Evolutionary conservation across 2,113 vertebrate genomes (phyloP), one percentile per base, ranked within the genome.

Genomic region (Etia nguti): DNA sequence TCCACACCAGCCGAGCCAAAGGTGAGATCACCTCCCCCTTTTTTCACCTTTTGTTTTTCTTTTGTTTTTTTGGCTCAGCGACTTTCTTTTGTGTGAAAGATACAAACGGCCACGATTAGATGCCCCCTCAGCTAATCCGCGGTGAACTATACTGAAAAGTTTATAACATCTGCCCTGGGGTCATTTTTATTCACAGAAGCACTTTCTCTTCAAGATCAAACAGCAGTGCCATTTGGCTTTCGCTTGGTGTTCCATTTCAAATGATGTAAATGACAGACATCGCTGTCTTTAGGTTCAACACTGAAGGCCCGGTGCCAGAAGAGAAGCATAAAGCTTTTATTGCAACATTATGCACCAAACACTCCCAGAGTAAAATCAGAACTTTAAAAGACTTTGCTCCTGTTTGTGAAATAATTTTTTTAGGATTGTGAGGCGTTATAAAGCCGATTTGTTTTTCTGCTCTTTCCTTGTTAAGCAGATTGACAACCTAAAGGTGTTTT

Each of bases 1-100:
- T 99, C 96, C 98, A 99, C 94, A 99, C 98, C 93, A 99, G 98
- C 96, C 96, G 98, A 97, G 98, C 98, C 88, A 99, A 99, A 98
- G 99, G 99, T 99, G 97, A 98, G 97, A 81, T 82, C 87, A 82
- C 52, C 59, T 56, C 56, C 41, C 3, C 55, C 59, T 84, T 88
- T 84, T 12, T 91, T 89, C 50, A 65, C 81, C n/a, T 81, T 54
- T 81, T 70, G 80, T 79, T 60, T 54, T 68, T 29, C 43, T 86
- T 36, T 79, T 38, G 60, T 41, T 59, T 13, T 54, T 15, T 15
- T 11, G 26, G 5, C 18, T 54, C 2, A 56, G 22, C 5, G 2
- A 46, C 31, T 68, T 84, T 79, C 31, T 56, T 89, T 70, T 54
- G n/a, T 89, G 41, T 9, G 10, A 75, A 46, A 57, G 50, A 81